A percentile compares a stretch with the other conserved stretches of the same genome.
Evolutionary conservation across 2,888 invertebrate species (phyloP).

Genomic region (Drosophila meridionalis): DNA sequence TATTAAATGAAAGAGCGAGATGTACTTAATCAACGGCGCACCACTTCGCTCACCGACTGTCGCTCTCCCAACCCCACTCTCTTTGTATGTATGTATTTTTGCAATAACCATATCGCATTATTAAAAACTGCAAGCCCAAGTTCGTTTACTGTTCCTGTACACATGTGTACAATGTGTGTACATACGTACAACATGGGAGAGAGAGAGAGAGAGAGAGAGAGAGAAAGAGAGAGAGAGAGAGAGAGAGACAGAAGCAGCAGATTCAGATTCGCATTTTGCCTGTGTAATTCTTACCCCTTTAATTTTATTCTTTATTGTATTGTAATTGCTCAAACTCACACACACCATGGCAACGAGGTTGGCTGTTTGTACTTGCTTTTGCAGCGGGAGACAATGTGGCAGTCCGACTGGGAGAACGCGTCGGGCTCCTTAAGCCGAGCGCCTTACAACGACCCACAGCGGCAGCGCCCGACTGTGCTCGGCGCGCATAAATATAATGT

Average conservation of each 20-base stretch:
- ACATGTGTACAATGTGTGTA: not conserved
- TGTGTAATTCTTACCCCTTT: slow-evolving; percentile 44
- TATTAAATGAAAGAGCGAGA: slow-evolving; percentile 24
- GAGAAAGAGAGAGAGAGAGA: not conserved
- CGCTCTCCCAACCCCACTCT: not conserved
- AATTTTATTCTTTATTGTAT: slow-evolving; percentile 18
- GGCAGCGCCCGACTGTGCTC: slow-evolving; percentile 12
- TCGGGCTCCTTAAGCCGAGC: not conserved
- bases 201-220: not conserved
- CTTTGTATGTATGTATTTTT: slow-evolving; percentile 19
- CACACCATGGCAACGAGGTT: slow-evolving; percentile 31
- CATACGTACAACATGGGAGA: not conserved
- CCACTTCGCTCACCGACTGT: not conserved
- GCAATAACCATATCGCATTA: slow-evolving; percentile 30
- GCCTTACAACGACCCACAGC: not conserved
- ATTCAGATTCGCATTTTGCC: slow-evolving; percentile 36
- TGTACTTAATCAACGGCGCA: slow-evolving; percentile 21
- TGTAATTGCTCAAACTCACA: slow-evolving; percentile 44
- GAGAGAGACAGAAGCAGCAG: not conserved
- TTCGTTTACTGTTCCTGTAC: slow-evolving; percentile 6
- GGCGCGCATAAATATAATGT: slow-evolving; percentile 69
- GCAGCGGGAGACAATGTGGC: slow-evolving; percentile 56
- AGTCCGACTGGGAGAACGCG: slow-evolving; percentile 14
- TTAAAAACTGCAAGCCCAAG: slow-evolving; percentile 41
- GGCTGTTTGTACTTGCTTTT: slow-evolving; percentile 13